Conservation (phyloP, 92 coral and sea anemone genomes). For the Siderastrea siderea region DNA sequence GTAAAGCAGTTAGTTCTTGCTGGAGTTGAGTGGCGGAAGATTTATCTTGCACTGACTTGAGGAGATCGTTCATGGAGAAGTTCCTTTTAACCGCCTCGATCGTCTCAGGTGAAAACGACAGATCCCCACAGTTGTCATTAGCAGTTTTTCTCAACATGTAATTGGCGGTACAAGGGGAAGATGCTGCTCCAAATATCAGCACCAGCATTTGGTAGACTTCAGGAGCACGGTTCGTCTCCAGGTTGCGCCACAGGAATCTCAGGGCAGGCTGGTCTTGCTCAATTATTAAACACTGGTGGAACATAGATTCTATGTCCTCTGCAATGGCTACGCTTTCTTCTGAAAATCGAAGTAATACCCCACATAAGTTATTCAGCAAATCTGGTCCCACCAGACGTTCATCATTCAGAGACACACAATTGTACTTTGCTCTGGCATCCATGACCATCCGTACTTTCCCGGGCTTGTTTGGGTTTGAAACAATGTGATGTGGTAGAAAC, state of each 20-base stretch:
- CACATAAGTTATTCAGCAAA: conserved; percentile 59
- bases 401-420: conserved; percentile 63
- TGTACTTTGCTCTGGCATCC: conserved; percentile 54
- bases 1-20: conserved; percentile 40
- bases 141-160: conserved; percentile 56
- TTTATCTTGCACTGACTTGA: conserved; percentile 61
- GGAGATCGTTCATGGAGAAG: conserved; percentile 71
- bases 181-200: conserved; percentile 67
- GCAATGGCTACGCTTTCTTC: conserved; percentile 55
- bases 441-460: conserved; percentile 48
- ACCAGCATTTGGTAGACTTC: conserved; percentile 72
- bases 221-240: conserved; percentile 58
- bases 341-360: conserved; percentile 65
- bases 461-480: conserved; percentile 60
- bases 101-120: conserved; percentile 14
- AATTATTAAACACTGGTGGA: conserved; percentile 64
- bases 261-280: conserved; percentile 71
- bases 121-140: conserved; percentile 36
- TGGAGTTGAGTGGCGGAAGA: conserved; percentile 28
- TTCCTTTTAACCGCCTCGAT: conserved; percentile 45
- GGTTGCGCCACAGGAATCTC: conserved; percentile 74
- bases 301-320: conserved; percentile 70
- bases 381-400: conserved; percentile 66
- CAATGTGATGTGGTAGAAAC: conserved; percentile 61
- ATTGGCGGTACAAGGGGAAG: conserved; percentile 48